Evolutionary conservation across 2,888 invertebrate genomes (phyloP).

Genomic region (Pristionchus fissidentatus): DNA sequence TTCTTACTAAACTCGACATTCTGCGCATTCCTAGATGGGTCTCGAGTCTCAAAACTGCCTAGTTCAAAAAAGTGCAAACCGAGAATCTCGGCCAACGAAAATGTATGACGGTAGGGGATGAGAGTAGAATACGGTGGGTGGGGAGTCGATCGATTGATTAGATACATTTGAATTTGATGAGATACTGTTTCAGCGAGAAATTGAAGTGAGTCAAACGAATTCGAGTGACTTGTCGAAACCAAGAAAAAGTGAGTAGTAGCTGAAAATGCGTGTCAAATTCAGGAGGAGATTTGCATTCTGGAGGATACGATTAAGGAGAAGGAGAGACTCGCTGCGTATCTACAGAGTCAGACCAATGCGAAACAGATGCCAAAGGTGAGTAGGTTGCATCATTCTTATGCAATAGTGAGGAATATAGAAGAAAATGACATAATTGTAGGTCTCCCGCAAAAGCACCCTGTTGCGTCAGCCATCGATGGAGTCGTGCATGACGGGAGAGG

Average conservation of each 20-base stretch:
- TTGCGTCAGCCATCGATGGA: conserved; percentile 42
- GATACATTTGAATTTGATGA: no score
- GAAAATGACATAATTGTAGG: conserved; percentile 17
- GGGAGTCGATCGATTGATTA: neutral
- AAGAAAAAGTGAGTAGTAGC: neutral
- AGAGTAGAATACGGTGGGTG: neutral
- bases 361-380: conserved; percentile 63
- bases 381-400: no score
- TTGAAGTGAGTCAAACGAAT: neutral
- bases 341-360: conserved; percentile 61
- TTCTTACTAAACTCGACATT: no score
- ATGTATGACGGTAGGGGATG: no score
- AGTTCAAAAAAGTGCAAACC: no score
- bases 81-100: no score
- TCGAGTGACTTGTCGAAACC: neutral
- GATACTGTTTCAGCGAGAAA: conserved; percentile 1
- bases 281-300: conserved; percentile 51
- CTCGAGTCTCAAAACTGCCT: no score
- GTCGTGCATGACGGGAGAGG: conserved; percentile 40
- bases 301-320: conserved; percentile 53
- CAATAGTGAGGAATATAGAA: neutral
- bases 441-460: conserved; percentile 47
- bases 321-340: conserved; percentile 55
- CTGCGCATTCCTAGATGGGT: no score
- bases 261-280: neutral